Conservation (phyloP, 2,888 invertebrate genomes). For the Adineta ricciae region DNA sequence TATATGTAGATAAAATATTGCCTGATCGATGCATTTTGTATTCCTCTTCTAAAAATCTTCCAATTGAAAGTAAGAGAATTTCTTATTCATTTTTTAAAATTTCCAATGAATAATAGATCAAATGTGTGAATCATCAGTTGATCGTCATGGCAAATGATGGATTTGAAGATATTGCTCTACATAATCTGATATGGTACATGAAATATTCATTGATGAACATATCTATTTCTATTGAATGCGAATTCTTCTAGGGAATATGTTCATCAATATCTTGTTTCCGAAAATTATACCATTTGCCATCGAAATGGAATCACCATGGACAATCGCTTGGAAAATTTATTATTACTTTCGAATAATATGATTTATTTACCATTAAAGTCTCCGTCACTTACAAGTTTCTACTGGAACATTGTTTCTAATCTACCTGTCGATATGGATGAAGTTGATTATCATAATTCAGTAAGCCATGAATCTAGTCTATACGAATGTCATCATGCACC, state of each 20-base stretch:
- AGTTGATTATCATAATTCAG: background rate
- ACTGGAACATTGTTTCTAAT: slow-evolving; percentile 35
- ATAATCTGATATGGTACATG: background rate
- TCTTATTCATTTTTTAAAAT: background rate
- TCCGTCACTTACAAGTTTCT: background rate
- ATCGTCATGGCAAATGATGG: background rate
- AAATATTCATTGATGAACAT: no score
- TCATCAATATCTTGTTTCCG: background rate
- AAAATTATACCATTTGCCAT: slow-evolving; percentile 39
- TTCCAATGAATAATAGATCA: background rate
- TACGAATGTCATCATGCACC: slow-evolving; percentile 55
- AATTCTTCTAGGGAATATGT: background rate
- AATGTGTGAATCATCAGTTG: background rate
- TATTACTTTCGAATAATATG: slow-evolving; percentile 40
- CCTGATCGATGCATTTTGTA: background rate
- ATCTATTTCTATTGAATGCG: no score
- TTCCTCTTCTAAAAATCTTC: background rate
- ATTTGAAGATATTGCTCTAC: background rate
- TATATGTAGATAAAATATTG: slow-evolving; percentile 1
- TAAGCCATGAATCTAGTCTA: background rate
- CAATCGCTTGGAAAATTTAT: slow-evolving; percentile 53
- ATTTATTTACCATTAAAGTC: slow-evolving; percentile 41
- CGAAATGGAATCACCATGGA: slow-evolving; percentile 54
- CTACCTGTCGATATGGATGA: slow-evolving; percentile 10
- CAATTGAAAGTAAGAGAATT: background rate